Percentiles rank a stretch among this genome's conserved stretches.
phyloP scores from a whole-genome alignment of 2,113 vertebrate genomes.

The Xiphophorus maculatus region DNA sequence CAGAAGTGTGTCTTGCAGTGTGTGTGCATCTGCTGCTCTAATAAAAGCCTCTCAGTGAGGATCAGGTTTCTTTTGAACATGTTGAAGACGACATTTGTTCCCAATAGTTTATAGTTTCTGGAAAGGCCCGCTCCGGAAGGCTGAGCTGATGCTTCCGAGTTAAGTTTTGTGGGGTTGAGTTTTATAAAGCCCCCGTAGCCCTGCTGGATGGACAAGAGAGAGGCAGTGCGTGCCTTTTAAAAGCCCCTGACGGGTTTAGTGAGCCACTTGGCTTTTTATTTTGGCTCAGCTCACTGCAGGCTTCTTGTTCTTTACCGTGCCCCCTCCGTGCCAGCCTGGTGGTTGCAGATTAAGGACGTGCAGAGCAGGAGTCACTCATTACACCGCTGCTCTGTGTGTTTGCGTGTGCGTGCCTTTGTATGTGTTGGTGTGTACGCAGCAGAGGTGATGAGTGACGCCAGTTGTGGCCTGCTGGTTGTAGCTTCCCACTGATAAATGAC shows the following conservation, averaged over 20 bases:
- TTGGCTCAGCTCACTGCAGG: slow-evolving; percentile 68
- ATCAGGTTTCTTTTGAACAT: slow-evolving; percentile 79
- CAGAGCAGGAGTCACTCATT: slow-evolving; percentile 61
- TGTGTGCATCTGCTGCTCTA: slow-evolving; percentile 8
- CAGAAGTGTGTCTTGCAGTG: not conserved
- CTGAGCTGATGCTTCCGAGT: slow-evolving; percentile 45
- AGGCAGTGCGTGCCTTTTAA: slow-evolving; percentile 61
- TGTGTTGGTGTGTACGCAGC: slow-evolving; percentile 46
- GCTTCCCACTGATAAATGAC: slow-evolving; percentile 65
- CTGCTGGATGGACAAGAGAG: slow-evolving; percentile 49
- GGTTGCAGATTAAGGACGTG: slow-evolving; percentile 65
- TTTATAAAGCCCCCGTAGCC: slow-evolving; percentile 57
- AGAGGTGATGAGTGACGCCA: slow-evolving; percentile 58
- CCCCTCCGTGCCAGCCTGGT: slow-evolving; percentile 65
- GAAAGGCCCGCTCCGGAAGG: slow-evolving; percentile 64
- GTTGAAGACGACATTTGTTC: slow-evolving; percentile 74
- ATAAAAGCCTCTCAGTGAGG: slow-evolving; percentile 61
- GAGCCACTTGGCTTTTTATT: slow-evolving; percentile 73
- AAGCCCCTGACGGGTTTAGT: slow-evolving; percentile 64
- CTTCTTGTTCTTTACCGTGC: slow-evolving; percentile 72
- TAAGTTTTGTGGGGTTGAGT: slow-evolving; percentile 37
- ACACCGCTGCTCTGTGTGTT: slow-evolving; percentile 38
- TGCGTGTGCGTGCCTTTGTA: slow-evolving; percentile 38
- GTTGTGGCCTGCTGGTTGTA: slow-evolving; percentile 60
- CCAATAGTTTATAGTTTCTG: slow-evolving; percentile 73